These are phyloP conservation scores for Teinopalpus imperialis DNA, from an alignment of 2,888 invertebrate species.

Conservation along the genomic window DNA sequence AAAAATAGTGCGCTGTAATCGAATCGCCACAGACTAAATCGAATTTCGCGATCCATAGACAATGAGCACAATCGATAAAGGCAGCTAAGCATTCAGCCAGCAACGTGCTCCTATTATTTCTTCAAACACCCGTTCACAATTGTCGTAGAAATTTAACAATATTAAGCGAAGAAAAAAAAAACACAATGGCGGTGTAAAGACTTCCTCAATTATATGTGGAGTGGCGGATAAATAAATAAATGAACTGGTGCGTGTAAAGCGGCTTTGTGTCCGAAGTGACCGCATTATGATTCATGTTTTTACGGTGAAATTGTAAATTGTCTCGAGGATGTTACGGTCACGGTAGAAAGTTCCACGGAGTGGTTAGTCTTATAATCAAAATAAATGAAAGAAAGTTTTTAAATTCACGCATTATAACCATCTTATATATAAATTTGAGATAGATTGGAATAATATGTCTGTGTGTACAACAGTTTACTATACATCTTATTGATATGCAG, in stretches of 20 bases:
- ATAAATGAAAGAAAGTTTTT: too few relatives aligned
- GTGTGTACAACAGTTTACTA: too few relatives aligned
- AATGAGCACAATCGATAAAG: conserved; percentile 36
- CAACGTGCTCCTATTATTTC: conserved; percentile 26
- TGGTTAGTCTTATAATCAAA: too few relatives aligned
- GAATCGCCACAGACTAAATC: conserved; percentile 41
- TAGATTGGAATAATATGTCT: too few relatives aligned
- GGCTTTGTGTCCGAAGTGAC: not conserved
- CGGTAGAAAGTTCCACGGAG: not conserved
- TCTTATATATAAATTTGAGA: too few relatives aligned
- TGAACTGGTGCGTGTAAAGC: conserved; percentile 26
- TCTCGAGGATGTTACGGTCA: not conserved
- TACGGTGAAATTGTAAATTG: not conserved
- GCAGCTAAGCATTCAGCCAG: conserved; percentile 29
- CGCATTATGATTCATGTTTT: not conserved
- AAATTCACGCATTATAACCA: too few relatives aligned
- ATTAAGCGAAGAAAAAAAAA: conserved; percentile 36
- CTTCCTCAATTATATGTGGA: conserved; percentile 68
- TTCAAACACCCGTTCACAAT: conserved; percentile 33
- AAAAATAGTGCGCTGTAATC: conserved; percentile 33
- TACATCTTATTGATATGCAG: too few relatives aligned
- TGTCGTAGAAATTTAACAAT: conserved; percentile 45
- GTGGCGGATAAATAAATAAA: conserved; percentile 57
- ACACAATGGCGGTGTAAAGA: conserved; percentile 52
- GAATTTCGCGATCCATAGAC: conserved; percentile 44